Percentiles rank a stretch among this genome's conserved stretches.
Conservation (phyloP, 2,888 invertebrate genomes). For the Megaustenia siamemsis region DNA sequence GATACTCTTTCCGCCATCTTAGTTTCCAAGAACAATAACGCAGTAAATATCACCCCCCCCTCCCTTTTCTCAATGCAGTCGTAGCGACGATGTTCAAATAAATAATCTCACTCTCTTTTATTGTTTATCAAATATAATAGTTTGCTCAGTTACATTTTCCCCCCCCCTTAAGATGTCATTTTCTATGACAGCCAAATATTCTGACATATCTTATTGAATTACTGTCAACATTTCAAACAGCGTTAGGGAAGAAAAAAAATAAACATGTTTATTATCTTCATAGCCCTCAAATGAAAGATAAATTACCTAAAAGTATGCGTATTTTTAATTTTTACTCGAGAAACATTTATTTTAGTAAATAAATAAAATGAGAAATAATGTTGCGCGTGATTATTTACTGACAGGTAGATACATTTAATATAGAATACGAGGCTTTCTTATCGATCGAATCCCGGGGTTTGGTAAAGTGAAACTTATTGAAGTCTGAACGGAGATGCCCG, state of each 20-base stretch:
- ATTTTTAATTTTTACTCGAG: not conserved
- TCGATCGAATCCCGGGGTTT: constrained; percentile 32
- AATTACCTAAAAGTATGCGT: not conserved
- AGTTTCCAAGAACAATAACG: constrained; percentile 81
- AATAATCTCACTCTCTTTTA: not conserved
- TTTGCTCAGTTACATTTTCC: not conserved
- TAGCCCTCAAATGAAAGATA: not conserved
- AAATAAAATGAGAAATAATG: not conserved
- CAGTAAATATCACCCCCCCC: not conserved
- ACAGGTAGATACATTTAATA: not conserved
- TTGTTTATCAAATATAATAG: not conserved
- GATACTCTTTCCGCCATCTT: constrained; percentile 81
- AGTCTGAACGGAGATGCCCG: constrained; percentile 62
- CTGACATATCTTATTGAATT: not conserved
- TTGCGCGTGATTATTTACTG: not conserved
- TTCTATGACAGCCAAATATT: not conserved
- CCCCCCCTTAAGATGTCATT: not conserved
- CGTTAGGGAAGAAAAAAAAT: not conserved
- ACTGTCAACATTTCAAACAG: not conserved
- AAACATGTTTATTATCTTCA: not conserved
- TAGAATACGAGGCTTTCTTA: constrained; percentile 23
- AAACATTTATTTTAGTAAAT: no score
- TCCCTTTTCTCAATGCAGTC: not conserved
- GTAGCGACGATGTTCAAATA: not conserved
- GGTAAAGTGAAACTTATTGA: constrained; percentile 51